These are phyloP conservation scores for Saguinus midas DNA, from an alignment of 2,113 vertebrate genomes.

Conservation along the genomic window DNA sequence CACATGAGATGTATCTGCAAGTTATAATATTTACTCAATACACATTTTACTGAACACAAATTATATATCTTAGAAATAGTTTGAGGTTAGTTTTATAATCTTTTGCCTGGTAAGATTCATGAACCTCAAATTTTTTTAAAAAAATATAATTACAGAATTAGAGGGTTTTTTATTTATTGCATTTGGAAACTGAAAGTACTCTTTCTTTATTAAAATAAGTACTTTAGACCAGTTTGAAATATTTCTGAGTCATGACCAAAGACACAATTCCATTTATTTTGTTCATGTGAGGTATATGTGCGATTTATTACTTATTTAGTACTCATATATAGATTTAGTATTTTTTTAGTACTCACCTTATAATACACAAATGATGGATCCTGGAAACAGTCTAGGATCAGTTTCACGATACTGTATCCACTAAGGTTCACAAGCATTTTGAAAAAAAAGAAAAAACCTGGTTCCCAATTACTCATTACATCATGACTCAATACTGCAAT, in stretches of 20 bases:
- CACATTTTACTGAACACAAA: not conserved
- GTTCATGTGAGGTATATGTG: not conserved
- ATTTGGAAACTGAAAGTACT: constrained; percentile 67
- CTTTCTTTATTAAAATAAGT: constrained; percentile 74
- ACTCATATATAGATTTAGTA: not conserved
- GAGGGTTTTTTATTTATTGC: constrained; percentile 75
- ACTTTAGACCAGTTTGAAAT: constrained; percentile 64
- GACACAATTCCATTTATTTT: constrained; percentile 72
- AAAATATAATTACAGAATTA: constrained; percentile 66
- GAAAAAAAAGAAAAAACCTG: not conserved
- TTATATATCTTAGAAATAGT: not conserved
- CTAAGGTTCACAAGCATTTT: not conserved
- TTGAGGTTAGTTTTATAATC: constrained; percentile 30
- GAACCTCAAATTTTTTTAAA: constrained; percentile 21
- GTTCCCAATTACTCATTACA: not conserved
- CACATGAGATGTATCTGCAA: not conserved
- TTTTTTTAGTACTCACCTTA: not conserved
- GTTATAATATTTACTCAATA: not conserved
- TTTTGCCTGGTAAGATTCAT: not conserved
- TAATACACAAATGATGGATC: not conserved
- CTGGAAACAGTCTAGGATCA: not conserved
- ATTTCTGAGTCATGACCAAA: constrained; percentile 73
- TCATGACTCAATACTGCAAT: not conserved
- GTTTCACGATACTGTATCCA: not conserved
- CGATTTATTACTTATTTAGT: not conserved